phyloP scores from a whole-genome alignment of 2,113 vertebrate species.

The Aptenodytes patagonicus region DNA sequence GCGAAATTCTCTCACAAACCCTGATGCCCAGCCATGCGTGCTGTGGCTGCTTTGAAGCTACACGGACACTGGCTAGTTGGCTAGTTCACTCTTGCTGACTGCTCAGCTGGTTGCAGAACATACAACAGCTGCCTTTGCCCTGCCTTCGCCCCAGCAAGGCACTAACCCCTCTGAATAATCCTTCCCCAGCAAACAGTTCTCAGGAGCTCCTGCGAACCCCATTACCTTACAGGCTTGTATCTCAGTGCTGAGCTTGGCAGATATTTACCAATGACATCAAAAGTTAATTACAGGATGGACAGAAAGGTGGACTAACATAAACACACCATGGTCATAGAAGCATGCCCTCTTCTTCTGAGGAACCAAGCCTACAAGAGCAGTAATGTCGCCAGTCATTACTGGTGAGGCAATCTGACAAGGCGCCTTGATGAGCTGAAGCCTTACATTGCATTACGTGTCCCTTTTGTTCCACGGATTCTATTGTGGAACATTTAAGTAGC shows the following conservation, averaged over 20 bases:
- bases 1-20: background rate
- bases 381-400: background rate
- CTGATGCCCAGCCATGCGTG: background rate
- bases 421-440: fast-evolving
- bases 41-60: background rate
- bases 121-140: background rate
- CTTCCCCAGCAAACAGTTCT: background rate
- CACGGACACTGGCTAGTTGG: background rate
- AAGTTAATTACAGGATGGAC: background rate
- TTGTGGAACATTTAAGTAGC: background rate
- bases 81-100: background rate
- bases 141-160: background rate
- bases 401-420: background rate
- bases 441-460: background rate
- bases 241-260: background rate
- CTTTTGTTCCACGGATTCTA: background rate
- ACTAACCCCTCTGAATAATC: background rate
- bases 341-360: background rate
- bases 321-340: fast-evolving
- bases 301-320: background rate
- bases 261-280: background rate
- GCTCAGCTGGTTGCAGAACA: background rate
- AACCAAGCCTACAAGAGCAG: background rate
- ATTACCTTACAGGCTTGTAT: background rate
- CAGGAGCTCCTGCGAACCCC: background rate